These are phyloP conservation scores for Bugulina stolonifera DNA, from an alignment of 2,888 invertebrate genomes.

Conservation along the genomic window DNA sequence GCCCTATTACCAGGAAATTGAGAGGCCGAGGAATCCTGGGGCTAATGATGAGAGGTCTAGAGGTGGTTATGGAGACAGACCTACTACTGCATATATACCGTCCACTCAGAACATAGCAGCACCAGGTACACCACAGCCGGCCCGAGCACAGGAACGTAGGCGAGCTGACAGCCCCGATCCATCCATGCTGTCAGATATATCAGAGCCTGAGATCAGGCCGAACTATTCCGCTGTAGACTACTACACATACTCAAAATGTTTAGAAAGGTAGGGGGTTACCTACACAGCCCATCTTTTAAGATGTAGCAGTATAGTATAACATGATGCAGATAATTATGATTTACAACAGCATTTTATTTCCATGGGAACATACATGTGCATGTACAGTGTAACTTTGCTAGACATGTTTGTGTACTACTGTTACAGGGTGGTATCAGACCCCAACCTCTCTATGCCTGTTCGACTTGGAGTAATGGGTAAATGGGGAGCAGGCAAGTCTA, in stretches of 20 bases:
- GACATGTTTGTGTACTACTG: background rate
- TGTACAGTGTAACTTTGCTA: no score
- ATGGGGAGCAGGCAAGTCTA: conserved; percentile 25
- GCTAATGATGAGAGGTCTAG: conserved; percentile 3
- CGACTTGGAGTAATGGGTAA: conserved; percentile 10
- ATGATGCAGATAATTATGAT: no score
- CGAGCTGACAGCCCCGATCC: conserved; percentile 12
- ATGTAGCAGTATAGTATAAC: no score
- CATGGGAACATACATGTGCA: no score
- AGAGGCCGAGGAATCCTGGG: conserved; percentile 9
- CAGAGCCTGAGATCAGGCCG: conserved; percentile 17
- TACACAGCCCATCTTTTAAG: no score
- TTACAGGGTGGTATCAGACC: conserved; percentile 20
- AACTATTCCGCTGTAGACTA: conserved; percentile 8
- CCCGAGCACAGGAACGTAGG: background rate
- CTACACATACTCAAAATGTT: conserved; percentile 14
- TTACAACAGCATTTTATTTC: no score
- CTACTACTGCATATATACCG: background rate
- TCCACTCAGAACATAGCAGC: background rate
- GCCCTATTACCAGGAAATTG: conserved; percentile 22
- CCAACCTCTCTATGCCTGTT: conserved; percentile 22
- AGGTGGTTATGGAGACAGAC: background rate
- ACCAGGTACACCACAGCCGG: background rate
- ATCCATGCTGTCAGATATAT: conserved; percentile 2
- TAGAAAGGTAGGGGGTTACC: conserved; percentile 4